Percentiles rank a stretch among this genome's conserved stretches.
Evolutionary conservation across 2,888 invertebrate species (phyloP).

Genomic region (Cetonia aurata): DNA sequence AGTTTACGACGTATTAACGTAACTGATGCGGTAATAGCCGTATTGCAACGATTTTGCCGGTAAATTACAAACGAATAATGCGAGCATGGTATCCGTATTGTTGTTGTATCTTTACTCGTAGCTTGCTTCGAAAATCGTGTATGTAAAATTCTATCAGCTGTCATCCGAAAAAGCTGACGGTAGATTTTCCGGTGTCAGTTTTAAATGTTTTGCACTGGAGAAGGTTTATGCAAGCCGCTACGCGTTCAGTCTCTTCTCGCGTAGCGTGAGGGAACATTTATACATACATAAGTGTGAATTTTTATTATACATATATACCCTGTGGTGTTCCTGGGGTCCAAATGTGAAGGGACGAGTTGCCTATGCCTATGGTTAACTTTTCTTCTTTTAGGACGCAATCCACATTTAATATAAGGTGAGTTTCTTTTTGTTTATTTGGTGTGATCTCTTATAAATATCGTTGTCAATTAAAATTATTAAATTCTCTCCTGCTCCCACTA

Average conservation of each 20-base stretch:
- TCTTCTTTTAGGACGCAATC: constrained; percentile 27
- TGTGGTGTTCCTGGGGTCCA: neutral
- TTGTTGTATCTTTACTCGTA: constrained; percentile 8
- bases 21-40: too few relatives aligned
- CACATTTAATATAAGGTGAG: constrained; percentile 1
- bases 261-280: too few relatives aligned
- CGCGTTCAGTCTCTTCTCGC: neutral
- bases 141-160: constrained; percentile 20
- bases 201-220: constrained; percentile 37
- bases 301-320: constrained; percentile 5
- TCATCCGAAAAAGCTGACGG: constrained; percentile 23
- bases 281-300: neutral
- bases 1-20: too few relatives aligned
- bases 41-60: too few relatives aligned
- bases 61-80: too few relatives aligned
- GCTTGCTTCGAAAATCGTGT: constrained; percentile 26
- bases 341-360: neutral
- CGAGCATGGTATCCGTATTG: neutral
- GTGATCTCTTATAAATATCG: too few relatives aligned
- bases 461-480: too few relatives aligned
- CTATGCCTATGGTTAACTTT: constrained; percentile 34
- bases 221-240: constrained; percentile 21
- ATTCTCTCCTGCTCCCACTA: too few relatives aligned
- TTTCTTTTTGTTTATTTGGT: too few relatives aligned
- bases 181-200: neutral